Percentiles rank a stretch among this genome's conserved stretches.
Conservation (phyloP, 1,140 invertebrate genomes). For the Sarcophaga peregrina region DNA sequence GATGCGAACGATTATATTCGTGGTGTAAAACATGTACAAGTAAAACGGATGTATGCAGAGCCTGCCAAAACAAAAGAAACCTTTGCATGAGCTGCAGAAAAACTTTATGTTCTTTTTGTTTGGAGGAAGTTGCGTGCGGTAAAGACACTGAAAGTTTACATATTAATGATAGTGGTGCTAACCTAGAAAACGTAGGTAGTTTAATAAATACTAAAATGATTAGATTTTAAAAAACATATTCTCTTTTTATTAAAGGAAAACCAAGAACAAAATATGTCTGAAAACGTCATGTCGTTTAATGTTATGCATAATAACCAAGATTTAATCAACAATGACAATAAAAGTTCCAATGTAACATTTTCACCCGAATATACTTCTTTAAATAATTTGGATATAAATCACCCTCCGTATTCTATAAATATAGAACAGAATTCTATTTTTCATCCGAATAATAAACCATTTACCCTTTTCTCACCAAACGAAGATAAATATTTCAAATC, state of each 20-base stretch:
- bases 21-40: slow-evolving; percentile 56
- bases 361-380: neutral
- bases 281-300: neutral
- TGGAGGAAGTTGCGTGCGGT: slow-evolving; percentile 59
- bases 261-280: neutral
- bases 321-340: neutral
- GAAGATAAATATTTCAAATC: neutral
- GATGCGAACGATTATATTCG: slow-evolving; percentile 60
- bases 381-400: slow-evolving; percentile 15
- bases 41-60: slow-evolving; percentile 57
- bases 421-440: slow-evolving; percentile 59
- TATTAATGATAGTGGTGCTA: slow-evolving; percentile 49
- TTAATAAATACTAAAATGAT: neutral
- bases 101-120: slow-evolving; percentile 59
- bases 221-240: neutral
- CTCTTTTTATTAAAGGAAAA: neutral
- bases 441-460: slow-evolving; percentile 54
- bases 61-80: slow-evolving; percentile 60
- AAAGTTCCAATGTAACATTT: neutral
- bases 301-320: neutral
- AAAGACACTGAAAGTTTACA: slow-evolving; percentile 54
- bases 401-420: slow-evolving; percentile 58
- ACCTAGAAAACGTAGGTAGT: slow-evolving; percentile 28
- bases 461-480: neutral
- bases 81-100: slow-evolving; percentile 61